phyloP scores from a whole-genome alignment of 2,888 invertebrate genomes.

The Uropetala carovei region DNA sequence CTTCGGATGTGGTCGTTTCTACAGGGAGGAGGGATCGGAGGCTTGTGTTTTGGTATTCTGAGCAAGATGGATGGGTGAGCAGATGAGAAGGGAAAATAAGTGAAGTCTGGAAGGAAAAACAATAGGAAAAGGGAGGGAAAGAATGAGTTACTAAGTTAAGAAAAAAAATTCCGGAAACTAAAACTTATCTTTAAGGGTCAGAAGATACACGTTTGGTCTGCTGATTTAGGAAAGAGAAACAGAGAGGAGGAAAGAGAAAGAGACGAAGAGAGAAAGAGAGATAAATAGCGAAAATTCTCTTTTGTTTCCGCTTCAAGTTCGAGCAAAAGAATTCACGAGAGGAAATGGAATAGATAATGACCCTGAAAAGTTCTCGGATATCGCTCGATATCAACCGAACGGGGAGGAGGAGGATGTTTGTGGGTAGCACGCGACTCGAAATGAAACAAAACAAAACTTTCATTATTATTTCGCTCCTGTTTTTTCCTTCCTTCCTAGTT shows the following conservation, averaged over 20 bases:
- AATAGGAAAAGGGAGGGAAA: neutral
- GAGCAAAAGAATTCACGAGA: neutral
- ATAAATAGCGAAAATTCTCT: neutral
- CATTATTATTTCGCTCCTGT: too few relatives aligned
- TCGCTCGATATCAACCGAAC: neutral
- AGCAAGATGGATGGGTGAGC: conserved; percentile 30
- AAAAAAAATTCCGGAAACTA: neutral
- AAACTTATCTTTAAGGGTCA: neutral
- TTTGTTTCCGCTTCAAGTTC: neutral
- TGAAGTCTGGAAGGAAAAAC: neutral
- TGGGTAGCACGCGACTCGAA: too few relatives aligned
- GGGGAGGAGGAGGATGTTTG: too few relatives aligned
- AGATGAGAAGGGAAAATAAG: neutral
- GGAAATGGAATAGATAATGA: conserved; percentile 9
- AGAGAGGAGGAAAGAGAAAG: neutral
- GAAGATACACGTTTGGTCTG: neutral
- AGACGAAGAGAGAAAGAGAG: neutral
- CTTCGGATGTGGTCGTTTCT: neutral
- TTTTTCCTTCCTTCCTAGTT: too few relatives aligned
- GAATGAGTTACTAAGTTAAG: conserved; percentile 4
- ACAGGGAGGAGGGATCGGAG: neutral
- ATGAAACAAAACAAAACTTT: too few relatives aligned
- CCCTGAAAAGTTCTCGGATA: neutral
- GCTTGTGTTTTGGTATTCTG: neutral
- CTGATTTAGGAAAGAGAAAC: neutral